Conservation (phyloP, 2,888 invertebrate genomes). For the Steromphala cineraria region DNA sequence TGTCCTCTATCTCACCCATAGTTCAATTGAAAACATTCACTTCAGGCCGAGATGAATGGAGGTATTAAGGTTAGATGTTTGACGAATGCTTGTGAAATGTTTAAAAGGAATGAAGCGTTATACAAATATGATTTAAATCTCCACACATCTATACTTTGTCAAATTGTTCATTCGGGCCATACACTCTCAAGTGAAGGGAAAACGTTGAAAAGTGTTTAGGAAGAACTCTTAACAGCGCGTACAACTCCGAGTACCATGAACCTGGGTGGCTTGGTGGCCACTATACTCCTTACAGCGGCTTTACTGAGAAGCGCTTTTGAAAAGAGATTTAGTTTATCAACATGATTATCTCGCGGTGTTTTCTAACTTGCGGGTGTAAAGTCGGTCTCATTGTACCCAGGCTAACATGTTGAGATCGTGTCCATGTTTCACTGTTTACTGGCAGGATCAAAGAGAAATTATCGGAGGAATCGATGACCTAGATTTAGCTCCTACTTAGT, state of each 20-base stretch:
- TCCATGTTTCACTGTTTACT: background rate
- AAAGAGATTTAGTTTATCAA: constrained; percentile 12
- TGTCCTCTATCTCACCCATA: no score
- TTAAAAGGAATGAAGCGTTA: no score
- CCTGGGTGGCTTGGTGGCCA: background rate
- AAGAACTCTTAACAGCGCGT: background rate
- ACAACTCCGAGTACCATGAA: background rate
- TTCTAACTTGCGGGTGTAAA: constrained; percentile 4
- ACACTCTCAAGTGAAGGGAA: no score
- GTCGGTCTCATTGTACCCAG: background rate
- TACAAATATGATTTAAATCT: no score
- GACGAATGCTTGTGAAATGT: no score
- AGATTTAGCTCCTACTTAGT: background rate
- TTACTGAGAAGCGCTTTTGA: background rate
- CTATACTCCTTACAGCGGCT: background rate
- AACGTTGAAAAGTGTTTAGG: background rate
- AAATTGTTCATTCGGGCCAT: no score
- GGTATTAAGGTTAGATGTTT: no score
- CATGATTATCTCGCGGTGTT: constrained; percentile 9
- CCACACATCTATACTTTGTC: no score
- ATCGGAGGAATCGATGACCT: background rate
- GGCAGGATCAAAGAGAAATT: background rate
- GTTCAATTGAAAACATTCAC: no score
- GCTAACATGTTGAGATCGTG: background rate
- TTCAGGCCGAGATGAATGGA: no score